Evolutionary conservation across 2,888 invertebrate genomes (phyloP), one percentile per base, ranked within the genome.

Genomic region (Lasioglossum morio): DNA sequence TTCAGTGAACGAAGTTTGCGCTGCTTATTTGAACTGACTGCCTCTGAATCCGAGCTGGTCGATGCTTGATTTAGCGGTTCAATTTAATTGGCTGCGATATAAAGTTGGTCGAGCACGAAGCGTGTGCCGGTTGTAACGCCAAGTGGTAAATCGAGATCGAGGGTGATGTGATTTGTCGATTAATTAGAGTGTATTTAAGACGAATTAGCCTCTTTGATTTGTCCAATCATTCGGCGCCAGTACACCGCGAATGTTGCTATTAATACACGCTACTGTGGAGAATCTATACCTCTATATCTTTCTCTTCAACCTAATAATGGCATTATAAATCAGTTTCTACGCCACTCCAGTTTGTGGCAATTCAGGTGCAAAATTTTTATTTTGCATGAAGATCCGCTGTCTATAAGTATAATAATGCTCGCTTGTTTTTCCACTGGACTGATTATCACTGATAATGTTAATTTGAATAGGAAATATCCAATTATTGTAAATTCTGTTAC

Each of bases 31-130:
- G 46, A 63, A 23, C 37, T 19, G 66, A 27, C 53, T 53, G 57
- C 53, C n/a, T 63, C 53, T 66, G 72, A 69, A 84, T 77, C 77
- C 81, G 77, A 77, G 73, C 66, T 12, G 72, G 34, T 73, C 76
- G 81, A 84, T 74, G 73, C 84, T 77, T 83, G 84, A 84, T 84
- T 84, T 78, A 83, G 46, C 84, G 77, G 77, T 53, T 83, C 74
- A 69, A 84, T 84, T 84, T 84, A 84, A 84, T 84, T 84, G 84
- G 77, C 69, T 60, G 60, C 74, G 74, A 63, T 79, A 74, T 74
- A 63, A 74, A 66, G 37, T 82, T 48, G 48, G 79, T 19, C 30
- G 74, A n/a, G 30, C 3, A 19, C 76, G 34, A 63, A 76, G 34
- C 48, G 70, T 60, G 76, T 34, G 72, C 76, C 48, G 63, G 53